phyloP scores from a whole-genome alignment of 2,113 vertebrate species.

The Natator depressus region DNA sequence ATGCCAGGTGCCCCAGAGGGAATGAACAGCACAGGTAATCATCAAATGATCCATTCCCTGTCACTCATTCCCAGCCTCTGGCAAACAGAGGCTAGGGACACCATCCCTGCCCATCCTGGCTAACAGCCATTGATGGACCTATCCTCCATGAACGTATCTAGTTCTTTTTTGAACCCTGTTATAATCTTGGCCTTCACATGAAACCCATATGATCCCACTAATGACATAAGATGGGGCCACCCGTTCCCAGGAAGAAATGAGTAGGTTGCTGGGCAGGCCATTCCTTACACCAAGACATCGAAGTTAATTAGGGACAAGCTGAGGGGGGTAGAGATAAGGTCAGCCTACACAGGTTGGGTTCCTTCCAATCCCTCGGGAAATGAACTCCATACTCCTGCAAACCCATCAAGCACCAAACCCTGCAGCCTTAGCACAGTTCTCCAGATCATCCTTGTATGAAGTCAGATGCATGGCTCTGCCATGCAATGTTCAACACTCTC shows the following conservation, averaged over 20 bases:
- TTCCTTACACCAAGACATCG: neutral
- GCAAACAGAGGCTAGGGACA: too few relatives aligned
- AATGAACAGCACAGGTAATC: too few relatives aligned
- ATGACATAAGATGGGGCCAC: neutral
- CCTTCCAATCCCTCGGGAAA: neutral
- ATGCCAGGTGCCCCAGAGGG: too few relatives aligned
- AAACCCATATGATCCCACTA: neutral
- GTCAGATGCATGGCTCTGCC: slow-evolving; percentile 27
- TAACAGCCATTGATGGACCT: too few relatives aligned
- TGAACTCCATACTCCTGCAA: neutral
- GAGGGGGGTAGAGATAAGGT: neutral
- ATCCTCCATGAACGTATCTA: too few relatives aligned
- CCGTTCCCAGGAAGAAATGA: rapidly evolving
- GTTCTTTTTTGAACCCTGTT: too few relatives aligned
- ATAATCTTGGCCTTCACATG: too few relatives aligned
- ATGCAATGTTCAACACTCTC: neutral
- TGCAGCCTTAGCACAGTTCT: neutral
- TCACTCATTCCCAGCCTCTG: too few relatives aligned
- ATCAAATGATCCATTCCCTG: too few relatives aligned
- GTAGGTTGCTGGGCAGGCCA: neutral
- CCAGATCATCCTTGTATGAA: slow-evolving; percentile 46
- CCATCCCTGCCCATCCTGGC: too few relatives aligned
- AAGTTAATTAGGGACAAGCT: neutral
- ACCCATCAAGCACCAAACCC: slow-evolving; percentile 33
- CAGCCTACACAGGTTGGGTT: neutral